Percentiles rank a stretch among this genome's conserved stretches.
These are phyloP conservation scores for Epinotia bilunana DNA, from an alignment of 2,888 invertebrate species.

Conservation along the genomic window DNA sequence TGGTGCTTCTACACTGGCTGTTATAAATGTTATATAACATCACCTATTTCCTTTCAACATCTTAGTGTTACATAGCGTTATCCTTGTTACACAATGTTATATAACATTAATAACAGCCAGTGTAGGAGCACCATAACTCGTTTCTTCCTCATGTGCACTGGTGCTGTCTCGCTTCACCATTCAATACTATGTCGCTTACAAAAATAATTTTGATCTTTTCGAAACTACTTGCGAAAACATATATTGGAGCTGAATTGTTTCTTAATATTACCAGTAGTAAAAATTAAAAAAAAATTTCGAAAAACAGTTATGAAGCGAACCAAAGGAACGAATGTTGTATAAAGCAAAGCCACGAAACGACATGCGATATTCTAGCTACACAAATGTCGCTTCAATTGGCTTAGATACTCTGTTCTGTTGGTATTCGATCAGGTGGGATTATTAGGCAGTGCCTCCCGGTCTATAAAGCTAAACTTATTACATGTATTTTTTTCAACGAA, in stretches of 20 bases:
- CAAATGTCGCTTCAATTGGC: neutral
- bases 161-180: neutral
- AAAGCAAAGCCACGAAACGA: neutral
- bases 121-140: too few relatives aligned
- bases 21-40: too few relatives aligned
- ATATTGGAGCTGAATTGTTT: neutral
- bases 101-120: too few relatives aligned
- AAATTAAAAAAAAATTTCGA: neutral
- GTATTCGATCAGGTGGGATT: neutral
- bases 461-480: neutral
- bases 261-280: too few relatives aligned
- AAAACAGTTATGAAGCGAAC: neutral
- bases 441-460: neutral
- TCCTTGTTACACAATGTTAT: too few relatives aligned
- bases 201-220: neutral
- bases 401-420: neutral
- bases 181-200: neutral
- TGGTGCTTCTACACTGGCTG: too few relatives aligned
- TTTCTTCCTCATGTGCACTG: neutral
- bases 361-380: neutral
- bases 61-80: too few relatives aligned
- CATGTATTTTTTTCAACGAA: neutral
- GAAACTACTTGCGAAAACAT: neutral
- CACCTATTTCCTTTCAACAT: too few relatives aligned
- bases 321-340: neutral